These are phyloP conservation scores for Oostethus manadensis DNA, from an alignment of 2,113 vertebrate genomes.

Conservation along the genomic window DNA sequence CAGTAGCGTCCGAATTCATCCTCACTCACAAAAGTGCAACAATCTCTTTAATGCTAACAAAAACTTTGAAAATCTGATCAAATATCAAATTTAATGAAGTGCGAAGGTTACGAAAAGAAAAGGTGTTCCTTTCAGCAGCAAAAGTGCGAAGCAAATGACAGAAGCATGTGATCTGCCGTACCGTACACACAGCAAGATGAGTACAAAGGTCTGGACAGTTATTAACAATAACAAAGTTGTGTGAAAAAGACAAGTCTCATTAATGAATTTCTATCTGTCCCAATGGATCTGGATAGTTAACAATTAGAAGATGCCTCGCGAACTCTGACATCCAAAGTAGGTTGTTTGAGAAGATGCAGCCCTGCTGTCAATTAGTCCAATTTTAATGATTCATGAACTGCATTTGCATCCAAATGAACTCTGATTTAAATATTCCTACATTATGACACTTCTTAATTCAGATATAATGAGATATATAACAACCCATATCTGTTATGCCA, in stretches of 20 bases:
- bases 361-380: constrained; percentile 5
- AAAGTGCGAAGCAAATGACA: too few species aligned
- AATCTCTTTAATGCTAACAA: too few species aligned
- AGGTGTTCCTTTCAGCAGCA: too few species aligned
- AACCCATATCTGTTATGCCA: neutral
- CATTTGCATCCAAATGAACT: constrained; percentile 5
- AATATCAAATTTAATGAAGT: too few species aligned
- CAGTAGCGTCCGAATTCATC: too few species aligned
- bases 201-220: constrained; percentile 4
- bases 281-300: constrained; percentile 8
- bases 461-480: neutral
- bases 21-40: too few species aligned
- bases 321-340: constrained; percentile 6
- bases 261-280: constrained; percentile 11
- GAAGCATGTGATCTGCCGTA: too few species aligned
- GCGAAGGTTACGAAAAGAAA: too few species aligned
- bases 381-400: constrained; percentile 19
- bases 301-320: constrained; percentile 6
- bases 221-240: constrained; percentile 7
- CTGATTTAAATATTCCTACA: neutral
- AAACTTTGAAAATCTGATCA: too few species aligned
- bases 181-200: neutral
- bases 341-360: constrained; percentile 1
- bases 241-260: constrained; percentile 6
- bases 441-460: neutral